phyloP scores from a whole-genome alignment of 2,888 invertebrate species.

The Acrobasis suavella region DNA sequence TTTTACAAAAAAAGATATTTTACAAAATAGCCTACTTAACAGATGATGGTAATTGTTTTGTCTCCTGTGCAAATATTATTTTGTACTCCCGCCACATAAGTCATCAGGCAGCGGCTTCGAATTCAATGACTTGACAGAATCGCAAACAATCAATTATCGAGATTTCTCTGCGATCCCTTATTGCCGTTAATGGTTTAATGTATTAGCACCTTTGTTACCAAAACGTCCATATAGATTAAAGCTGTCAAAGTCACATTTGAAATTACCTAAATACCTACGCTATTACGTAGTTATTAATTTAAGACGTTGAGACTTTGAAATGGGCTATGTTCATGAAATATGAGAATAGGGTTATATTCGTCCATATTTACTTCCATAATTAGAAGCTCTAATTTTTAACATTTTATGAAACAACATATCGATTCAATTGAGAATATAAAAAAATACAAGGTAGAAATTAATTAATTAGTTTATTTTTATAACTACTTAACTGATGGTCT shows the following conservation, averaged over 20 bases:
- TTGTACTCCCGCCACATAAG: slow-evolving; percentile 7
- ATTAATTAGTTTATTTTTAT: too few relatives aligned
- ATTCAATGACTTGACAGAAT: slow-evolving; percentile 41
- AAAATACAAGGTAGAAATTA: too few relatives aligned
- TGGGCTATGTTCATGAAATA: background rate
- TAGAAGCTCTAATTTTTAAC: too few relatives aligned
- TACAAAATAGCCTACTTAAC: background rate
- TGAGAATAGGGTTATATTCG: background rate
- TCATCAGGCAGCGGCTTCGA: slow-evolving; percentile 24
- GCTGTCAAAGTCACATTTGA: slow-evolving; percentile 31
- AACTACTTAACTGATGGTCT: too few relatives aligned
- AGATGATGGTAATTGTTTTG: background rate
- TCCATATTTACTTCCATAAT: too few relatives aligned
- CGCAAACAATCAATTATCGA: slow-evolving; percentile 42
- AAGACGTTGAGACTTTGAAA: background rate
- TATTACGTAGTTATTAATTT: slow-evolving; percentile 11
- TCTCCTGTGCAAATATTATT: slow-evolving; percentile 7
- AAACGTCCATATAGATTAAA: slow-evolving; percentile 29
- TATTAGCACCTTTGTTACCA: slow-evolving; percentile 37
- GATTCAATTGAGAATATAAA: too few relatives aligned
- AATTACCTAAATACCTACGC: slow-evolving; percentile 32
- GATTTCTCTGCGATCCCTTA: slow-evolving; percentile 37
- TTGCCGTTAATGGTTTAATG: slow-evolving; percentile 36
- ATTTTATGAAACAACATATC: too few relatives aligned
- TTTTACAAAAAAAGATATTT: too few relatives aligned